Evolutionary conservation across 92 coral and sea anemone genomes (phyloP), one percentile per base, ranked within the genome.

Genomic region (Palythoa grandis): DNA sequence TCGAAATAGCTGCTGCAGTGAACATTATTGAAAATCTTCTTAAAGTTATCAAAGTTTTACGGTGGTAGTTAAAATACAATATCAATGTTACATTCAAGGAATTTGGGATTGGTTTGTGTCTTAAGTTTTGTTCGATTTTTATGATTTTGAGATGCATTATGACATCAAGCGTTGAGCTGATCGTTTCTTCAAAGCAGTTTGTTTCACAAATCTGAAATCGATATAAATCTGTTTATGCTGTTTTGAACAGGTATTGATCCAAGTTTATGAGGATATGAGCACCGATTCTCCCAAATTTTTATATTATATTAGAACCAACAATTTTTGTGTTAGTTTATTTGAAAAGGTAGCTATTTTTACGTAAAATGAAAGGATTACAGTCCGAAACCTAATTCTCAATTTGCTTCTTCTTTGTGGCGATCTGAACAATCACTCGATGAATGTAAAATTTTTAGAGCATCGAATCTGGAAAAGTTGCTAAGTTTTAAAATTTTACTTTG

Each of bases 1-100:
- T 88, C 95, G 98, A 93, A 94, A 94, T 92, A 88, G 93, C 98
- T 94, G 83, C 88, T 76, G 89, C 80, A 93, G 89, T 94, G 93
- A 94, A 94, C 95, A 94, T 92, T 91, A 82, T 39, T 86, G 89
- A 86, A 86, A 86, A 89, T 88, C 83, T 87, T 88, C 88, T 25
- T 40, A 76, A 29, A 29, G 77, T 83, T 87, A 88, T 88, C 39
- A 61, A 17, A 22, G 52, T 70, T 91, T 91, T 88, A 78, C 43
- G 9, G 5, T 40, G 77, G 76, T 82, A 83, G 79, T 22, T 77
- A 72, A 78, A 87, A 43, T 25, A 82, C 72, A 76, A 11, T 72
- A 75, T 16, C 15, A 54, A 57, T 72, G 39, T 48, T n/a, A 67
- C n/a, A 80, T 66, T 65, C 54, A 13, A 47, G 15, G 5, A 9